Base-by-base conservation (phyloP, 2,888 invertebrate species). In the Myopa tessellatipennis region DNA sequence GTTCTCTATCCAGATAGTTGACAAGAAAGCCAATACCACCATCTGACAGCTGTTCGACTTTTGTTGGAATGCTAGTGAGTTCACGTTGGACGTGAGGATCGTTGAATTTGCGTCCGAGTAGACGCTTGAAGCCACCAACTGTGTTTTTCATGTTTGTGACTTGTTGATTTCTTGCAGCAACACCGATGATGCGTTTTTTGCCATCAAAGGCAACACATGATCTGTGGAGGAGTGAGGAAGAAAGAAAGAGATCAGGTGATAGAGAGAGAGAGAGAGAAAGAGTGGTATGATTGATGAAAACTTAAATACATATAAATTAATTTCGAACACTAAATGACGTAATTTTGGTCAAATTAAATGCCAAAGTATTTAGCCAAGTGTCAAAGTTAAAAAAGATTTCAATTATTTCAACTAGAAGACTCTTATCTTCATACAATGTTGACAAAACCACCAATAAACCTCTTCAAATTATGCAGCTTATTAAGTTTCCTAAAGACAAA, bases 111-210 rank as follows among this genome's bases (percentile, higher is more conserved):
- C 98, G 92, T 77, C 99, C 99, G 85, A 99, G 90, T 74, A 99
- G 91, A 85, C 96, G 93, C 90, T 98, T 99, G 90, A 99, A 96
- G 80, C 96, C 95, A 90, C 94, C 94, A 78, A 99, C 93, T 80
- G 99, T 99, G 89, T 98, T 99, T 90, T 96, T 97, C 93, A 98
- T 94, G 89, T 99, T 99, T 84, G 98, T 98, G 76, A 98, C 95
- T 91, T 95, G 94, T 90, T 98, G 98, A 88, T 98, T 98, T 89
- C 97, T 98, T 78, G 99, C 99, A 67, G 98, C 96, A 60, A 97
- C 97, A 78, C 99, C 99, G 88, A 99, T 92, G 85, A 96, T 94
- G 84, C 99, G 94, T 87, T 95, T 96, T 88, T 95, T 97, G 81
- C 94, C 94, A 85, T 96, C 96, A 90, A 99, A 98, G 36, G 98